Base-by-base conservation (phyloP, 2,888 invertebrate genomes). In the Drosophila ezoana region DNA sequence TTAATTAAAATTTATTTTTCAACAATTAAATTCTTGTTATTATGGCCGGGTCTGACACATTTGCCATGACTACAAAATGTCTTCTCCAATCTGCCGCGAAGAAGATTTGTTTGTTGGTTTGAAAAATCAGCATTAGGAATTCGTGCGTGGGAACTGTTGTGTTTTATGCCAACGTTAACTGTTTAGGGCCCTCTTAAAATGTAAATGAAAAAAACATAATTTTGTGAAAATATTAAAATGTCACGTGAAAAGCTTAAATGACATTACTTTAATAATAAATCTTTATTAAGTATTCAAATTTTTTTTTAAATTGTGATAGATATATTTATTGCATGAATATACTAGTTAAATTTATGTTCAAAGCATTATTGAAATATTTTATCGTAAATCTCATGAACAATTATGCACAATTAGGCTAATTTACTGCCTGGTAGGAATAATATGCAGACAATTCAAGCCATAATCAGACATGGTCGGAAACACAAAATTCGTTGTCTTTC, bases 1-100 rank as follows among this genome's bases (percentile, higher is more conserved):
- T 87, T 85, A 87, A 85, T 81, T 81, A 85, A 66, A 85, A 72
- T 69, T 60, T 76, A 66, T 73, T 60, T 64, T 63, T 49, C 35
- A 54, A 67, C 61, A 57, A 65, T 52, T 49, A 53, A 48, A 52
- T 64, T 62, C 28, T 48, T 63, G 23, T 60, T 56, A 44, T 56
- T 54, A 38, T 3, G 41, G 10, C 52, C 13, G 35, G 18, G 43
- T n/a, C 16, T 18, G 16, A 14, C 32, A 13, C 53, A 45, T 33
- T 66, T 56, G 47, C 56, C 40, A 52, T 54, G 57, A 37, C 70
- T 44, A 64, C 72, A 51, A 43, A n/a, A 44, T 44, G 43, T 44
- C n/a, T 43, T n/a, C 11, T 20, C 41, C 40, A 13, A 18, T 18
- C 40, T 33, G 40, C 32, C 35, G 10, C 33, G 18, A 11, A n/a